Evolutionary conservation across 2,888 invertebrate genomes (phyloP), one percentile per base, ranked within the genome.

Genomic region (Germaria angustata): DNA sequence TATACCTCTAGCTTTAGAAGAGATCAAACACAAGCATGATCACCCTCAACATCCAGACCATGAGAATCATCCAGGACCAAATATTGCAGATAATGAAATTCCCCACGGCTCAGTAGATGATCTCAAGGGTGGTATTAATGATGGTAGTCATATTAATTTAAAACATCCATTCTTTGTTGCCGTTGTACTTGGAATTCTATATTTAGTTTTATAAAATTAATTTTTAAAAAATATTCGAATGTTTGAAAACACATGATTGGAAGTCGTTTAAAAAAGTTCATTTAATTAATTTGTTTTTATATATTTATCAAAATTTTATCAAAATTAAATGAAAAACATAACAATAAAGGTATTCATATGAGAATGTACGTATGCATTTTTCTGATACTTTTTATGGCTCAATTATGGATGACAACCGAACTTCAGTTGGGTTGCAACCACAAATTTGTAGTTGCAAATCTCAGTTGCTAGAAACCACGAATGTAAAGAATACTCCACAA

Each of bases 1-100:
- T 0, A 92, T 95, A 1, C 90, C 92, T 0, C 88, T 94, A 8
- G 92, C 94, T 0, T 82, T 92, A 20, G 92, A 92, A 55, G 92
- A 92, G 86, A 89, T 92, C 46, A 88, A 79, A 85, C 92, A 92
- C 87, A 91, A 91, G 71, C 93, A 84, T 55, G 72, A 94, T 61
- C 77, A 87, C 55, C 90, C 90, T 53, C 92, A 92, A 61, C 92
- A 55, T 28, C 36, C 28, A 34, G 41, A 66, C 8, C 34, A 41
- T 36, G 55, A 63, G 0, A 57, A 81, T 9, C 39, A 63, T 6
- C 36, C 55, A 28, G 41, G 44, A 34, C 57, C 78, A 20, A 49
- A 82, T 75, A 86, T 86, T 34, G 84, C 86, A 0, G 88, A 92
- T 9, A 92, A 93, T 55, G 92, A 90, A 81, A 90, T 91, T 72